These are phyloP conservation scores for Paramuricea clavata DNA, from an alignment of 92 coral and sea anemone species.

Conservation along the genomic window DNA sequence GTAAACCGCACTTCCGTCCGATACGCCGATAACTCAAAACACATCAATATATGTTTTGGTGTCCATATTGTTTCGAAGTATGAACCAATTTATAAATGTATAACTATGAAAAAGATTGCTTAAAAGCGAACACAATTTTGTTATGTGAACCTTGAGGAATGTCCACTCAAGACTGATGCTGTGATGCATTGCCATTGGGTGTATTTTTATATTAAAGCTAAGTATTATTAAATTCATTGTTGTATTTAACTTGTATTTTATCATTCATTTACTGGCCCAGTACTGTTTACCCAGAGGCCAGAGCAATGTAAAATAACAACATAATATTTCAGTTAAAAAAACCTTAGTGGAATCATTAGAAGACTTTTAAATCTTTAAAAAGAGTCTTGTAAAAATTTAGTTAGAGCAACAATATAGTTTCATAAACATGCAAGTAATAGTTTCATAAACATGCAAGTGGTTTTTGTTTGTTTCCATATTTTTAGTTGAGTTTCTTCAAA, in stretches of 20 bases:
- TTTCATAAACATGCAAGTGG: too few species aligned
- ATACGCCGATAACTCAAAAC: background rate
- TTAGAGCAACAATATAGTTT: too few species aligned
- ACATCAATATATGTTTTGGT: background rate
- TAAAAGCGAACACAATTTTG: background rate
- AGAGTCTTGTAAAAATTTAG: background rate
- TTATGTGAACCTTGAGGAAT: background rate
- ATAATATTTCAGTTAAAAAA: constrained; percentile 1
- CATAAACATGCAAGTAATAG: too few species aligned
- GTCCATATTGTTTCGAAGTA: background rate
- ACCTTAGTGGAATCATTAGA: background rate
- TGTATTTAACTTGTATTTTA: background rate
- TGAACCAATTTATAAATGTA: background rate
- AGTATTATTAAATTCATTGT: background rate
- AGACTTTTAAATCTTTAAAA: background rate
- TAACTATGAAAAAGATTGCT: constrained; percentile 13
- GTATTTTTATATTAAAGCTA: background rate
- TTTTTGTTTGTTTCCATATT: too few species aligned
- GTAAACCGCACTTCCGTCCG: too few species aligned
- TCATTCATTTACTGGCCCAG: background rate
- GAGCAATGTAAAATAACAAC: constrained; percentile 1
- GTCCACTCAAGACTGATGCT: too few species aligned
- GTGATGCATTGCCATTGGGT: too few species aligned
- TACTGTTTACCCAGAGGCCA: background rate
- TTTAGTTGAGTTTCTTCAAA: too few species aligned